These are phyloP conservation scores for Sarcophaga subvicina DNA, from an alignment of 2,888 invertebrate genomes.

Conservation along the genomic window DNA sequence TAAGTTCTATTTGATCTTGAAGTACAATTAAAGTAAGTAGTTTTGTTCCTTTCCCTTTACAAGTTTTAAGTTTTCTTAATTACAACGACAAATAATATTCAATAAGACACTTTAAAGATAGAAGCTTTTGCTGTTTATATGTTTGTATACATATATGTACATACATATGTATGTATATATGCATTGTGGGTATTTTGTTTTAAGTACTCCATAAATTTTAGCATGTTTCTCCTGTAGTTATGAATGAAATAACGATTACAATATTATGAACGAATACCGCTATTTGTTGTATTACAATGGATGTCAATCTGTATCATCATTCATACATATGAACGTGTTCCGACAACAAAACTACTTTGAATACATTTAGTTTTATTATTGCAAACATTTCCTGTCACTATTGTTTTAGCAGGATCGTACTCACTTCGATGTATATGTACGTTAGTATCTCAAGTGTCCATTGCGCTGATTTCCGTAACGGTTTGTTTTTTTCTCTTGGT, in stretches of 20 bases:
- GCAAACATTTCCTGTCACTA: constrained; percentile 60
- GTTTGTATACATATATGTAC: not conserved
- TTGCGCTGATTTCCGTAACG: constrained; percentile 53
- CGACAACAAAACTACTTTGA: not conserved
- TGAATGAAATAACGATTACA: constrained; percentile 65
- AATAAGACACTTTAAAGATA: constrained; percentile 4
- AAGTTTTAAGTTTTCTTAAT: constrained; percentile 5
- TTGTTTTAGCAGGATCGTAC: constrained; percentile 31
- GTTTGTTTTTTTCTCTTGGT: not conserved
- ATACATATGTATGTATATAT: constrained; percentile 6
- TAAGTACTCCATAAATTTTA: constrained; percentile 65
- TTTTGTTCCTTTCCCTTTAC: constrained; percentile 4
- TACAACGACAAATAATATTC: constrained; percentile 10
- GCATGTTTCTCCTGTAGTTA: constrained; percentile 45
- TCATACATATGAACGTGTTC: constrained; percentile 8
- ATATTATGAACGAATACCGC: constrained; percentile 2
- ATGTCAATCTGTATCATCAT: not conserved
- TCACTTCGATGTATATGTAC: not conserved
- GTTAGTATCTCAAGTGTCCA: constrained; percentile 52
- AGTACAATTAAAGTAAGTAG: not conserved
- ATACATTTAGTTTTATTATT: constrained; percentile 54
- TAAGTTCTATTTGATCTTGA: constrained; percentile 9
- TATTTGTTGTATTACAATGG: not conserved
- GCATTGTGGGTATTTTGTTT: constrained; percentile 56
- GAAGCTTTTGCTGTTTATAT: constrained; percentile 20